Evolutionary conservation across 1,140 invertebrate species (phyloP).

Genomic region (Cyclina sinensis): DNA sequence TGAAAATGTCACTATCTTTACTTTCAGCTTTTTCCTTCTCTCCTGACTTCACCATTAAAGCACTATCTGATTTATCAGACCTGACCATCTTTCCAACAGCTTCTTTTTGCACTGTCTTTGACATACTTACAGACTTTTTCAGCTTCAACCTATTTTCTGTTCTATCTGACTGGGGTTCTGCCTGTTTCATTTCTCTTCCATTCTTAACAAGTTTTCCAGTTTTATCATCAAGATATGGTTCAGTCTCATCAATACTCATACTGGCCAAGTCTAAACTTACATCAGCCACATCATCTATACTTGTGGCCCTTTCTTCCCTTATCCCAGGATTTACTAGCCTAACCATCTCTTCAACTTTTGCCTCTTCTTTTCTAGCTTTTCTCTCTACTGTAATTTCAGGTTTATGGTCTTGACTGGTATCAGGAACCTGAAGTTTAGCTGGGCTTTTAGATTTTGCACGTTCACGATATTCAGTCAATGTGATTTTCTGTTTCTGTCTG

Average conservation of each 20-base stretch:
- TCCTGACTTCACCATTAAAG: background rate
- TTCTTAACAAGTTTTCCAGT: slow-evolving; percentile 36
- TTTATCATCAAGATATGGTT: slow-evolving; percentile 29
- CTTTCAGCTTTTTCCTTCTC: background rate
- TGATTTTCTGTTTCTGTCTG: slow-evolving; percentile 49
- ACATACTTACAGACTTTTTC: slow-evolving; percentile 36
- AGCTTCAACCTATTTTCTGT: slow-evolving; percentile 41
- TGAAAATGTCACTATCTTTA: background rate
- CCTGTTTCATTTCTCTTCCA: background rate
- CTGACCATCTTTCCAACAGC: slow-evolving; percentile 6
- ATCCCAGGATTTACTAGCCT: background rate
- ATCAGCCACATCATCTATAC: slow-evolving; percentile 44
- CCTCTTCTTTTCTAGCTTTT: background rate
- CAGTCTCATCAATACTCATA: slow-evolving; percentile 59
- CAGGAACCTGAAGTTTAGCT: slow-evolving; percentile 16
- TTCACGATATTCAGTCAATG: slow-evolving; percentile 29
- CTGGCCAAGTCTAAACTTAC: slow-evolving; percentile 46
- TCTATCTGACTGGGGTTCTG: background rate
- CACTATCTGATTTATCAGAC: slow-evolving; percentile 41
- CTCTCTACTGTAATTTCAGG: background rate
- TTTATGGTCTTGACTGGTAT: background rate
- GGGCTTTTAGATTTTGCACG: slow-evolving; percentile 56
- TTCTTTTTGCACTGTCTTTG: background rate
- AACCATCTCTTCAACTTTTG: background rate
- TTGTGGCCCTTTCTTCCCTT: slow-evolving; percentile 32